Percentiles rank a stretch among this genome's conserved stretches.
These are phyloP conservation scores for Indri indri DNA, from an alignment of 2,113 vertebrate genomes.

Conservation along the genomic window DNA sequence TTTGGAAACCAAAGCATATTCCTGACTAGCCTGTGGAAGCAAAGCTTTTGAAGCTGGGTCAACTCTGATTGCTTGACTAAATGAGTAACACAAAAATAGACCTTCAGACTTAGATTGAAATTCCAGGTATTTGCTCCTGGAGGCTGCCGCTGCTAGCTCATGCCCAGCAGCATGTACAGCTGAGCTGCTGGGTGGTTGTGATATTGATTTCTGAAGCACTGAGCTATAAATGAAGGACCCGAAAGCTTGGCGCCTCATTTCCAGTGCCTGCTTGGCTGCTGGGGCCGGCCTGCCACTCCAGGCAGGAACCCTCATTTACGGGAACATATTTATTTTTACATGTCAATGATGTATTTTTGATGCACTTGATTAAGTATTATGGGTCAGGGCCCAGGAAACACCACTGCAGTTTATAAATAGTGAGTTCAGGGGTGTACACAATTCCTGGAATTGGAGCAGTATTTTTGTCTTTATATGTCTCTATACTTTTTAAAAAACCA, in stretches of 20 bases:
- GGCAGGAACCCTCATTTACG: constrained; percentile 52
- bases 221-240: neutral
- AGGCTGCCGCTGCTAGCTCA: neutral
- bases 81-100: constrained; percentile 53
- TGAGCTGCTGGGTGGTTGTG: neutral
- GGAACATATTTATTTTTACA: constrained; percentile 68
- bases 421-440: constrained; percentile 1
- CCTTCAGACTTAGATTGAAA: constrained; percentile 4
- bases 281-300: neutral
- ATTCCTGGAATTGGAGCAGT: constrained; percentile 59
- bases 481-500: neutral
- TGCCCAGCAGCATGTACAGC: neutral
- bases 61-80: neutral
- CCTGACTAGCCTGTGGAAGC: neutral
- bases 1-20: constrained; percentile 45
- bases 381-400: constrained; percentile 58
- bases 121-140: constrained; percentile 25
- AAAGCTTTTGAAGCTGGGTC: neutral
- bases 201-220: constrained; percentile 52
- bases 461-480: constrained; percentile 21
- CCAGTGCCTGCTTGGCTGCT: neutral
- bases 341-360: constrained; percentile 69
- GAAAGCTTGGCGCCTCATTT: neutral
- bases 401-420: constrained; percentile 62
- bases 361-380: constrained; percentile 56